Evolutionary conservation across 2,888 invertebrate species (phyloP).

Genomic region (Pheosia tremula): DNA sequence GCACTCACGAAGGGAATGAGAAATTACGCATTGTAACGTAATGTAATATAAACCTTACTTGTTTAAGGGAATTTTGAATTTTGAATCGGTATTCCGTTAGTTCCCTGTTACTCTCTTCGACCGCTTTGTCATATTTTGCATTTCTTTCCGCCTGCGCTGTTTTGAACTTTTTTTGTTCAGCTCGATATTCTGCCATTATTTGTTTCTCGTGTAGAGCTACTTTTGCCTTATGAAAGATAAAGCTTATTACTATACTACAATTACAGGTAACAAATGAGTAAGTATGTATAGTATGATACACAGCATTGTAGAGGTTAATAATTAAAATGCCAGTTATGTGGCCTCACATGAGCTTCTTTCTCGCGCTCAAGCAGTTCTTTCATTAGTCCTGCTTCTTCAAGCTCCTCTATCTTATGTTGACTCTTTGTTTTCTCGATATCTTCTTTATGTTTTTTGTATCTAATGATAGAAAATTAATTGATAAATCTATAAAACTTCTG

Average conservation of each 20-base stretch:
- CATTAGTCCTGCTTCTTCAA: constrained; percentile 37
- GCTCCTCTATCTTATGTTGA: constrained; percentile 31
- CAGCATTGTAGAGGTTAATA: not conserved
- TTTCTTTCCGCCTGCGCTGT: constrained; percentile 35
- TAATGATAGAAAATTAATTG: constrained; percentile 10
- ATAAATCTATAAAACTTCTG: not conserved
- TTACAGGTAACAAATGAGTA: not conserved
- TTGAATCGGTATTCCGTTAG: constrained; percentile 44
- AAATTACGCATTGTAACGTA: not conserved
- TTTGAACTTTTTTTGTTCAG: constrained; percentile 34
- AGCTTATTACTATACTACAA: not conserved
- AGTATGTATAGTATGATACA: no score
- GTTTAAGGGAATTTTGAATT: constrained; percentile 37
- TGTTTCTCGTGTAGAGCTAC: constrained; percentile 33
- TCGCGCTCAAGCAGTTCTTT: constrained; percentile 41
- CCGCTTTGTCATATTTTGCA: constrained; percentile 37
- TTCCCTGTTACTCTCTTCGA: constrained; percentile 41
- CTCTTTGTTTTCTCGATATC: constrained; percentile 31
- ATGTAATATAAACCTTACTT: constrained; percentile 37
- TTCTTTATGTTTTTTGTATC: constrained; percentile 34
- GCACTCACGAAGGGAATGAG: not conserved
- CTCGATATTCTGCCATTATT: constrained; percentile 37
- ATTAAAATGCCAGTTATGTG: no score
- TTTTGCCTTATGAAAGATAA: constrained; percentile 28
- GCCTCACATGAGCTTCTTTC: constrained; percentile 34